Conservation (phyloP, 2,888 invertebrate species). For the Ashinkailepas kermadecensis region DNA sequence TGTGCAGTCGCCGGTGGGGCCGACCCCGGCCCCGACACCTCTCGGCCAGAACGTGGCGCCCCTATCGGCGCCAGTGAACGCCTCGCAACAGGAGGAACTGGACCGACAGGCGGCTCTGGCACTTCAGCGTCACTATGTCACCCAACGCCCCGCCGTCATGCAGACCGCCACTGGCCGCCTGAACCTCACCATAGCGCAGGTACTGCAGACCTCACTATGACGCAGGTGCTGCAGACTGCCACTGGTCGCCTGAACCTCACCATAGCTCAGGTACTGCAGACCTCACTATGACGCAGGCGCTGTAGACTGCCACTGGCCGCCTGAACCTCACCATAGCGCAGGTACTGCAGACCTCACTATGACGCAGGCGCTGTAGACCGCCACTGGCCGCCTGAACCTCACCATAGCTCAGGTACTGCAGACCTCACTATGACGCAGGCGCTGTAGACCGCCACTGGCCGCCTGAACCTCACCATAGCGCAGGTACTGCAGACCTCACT, state of each 20-base stretch:
- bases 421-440: not conserved
- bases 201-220: too few species aligned
- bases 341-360: too few species aligned
- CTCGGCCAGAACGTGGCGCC: too few species aligned
- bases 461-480: slow-evolving; percentile 74
- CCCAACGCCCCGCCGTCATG: not conserved
- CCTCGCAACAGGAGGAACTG: slow-evolving; percentile 20
- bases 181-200: not conserved
- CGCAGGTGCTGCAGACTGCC: too few species aligned
- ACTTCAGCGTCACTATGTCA: slow-evolving; percentile 41
- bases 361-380: too few species aligned
- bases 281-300: too few species aligned
- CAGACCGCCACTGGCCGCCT: slow-evolving; percentile 57
- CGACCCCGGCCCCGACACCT: not conserved
- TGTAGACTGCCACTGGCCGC: slow-evolving; percentile 52
- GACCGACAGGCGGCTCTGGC: slow-evolving; percentile 38
- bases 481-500: slow-evolving; percentile 58
- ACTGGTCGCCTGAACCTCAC: too few species aligned
- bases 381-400: too few species aligned
- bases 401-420: too few species aligned
- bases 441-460: slow-evolving; percentile 52
- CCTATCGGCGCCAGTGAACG: too few species aligned
- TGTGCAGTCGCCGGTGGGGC: not conserved
- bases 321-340: slow-evolving; percentile 45
- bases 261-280: too few species aligned